Conservation (phyloP, 2,888 invertebrate genomes). For the Oasisia sp. region DNA sequence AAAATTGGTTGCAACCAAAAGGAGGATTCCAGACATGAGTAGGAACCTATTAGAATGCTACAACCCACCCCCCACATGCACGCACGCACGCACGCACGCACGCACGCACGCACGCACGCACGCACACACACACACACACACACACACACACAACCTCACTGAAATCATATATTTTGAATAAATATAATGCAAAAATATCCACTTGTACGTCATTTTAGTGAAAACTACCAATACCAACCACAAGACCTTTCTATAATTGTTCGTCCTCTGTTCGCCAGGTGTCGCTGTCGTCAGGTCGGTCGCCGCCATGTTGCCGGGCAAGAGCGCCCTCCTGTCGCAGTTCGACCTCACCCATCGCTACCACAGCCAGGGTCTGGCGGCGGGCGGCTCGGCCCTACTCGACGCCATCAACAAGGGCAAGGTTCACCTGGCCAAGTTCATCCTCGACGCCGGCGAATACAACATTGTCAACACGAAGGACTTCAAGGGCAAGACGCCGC, state of each 20-base stretch:
- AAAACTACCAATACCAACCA: neutral
- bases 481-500: slow-evolving; percentile 58
- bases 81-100: neutral
- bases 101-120: neutral
- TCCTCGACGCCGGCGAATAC: slow-evolving; percentile 54
- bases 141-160: no score
- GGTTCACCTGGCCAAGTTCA: slow-evolving; percentile 55
- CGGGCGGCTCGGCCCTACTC: slow-evolving; percentile 50
- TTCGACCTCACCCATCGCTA: slow-evolving; percentile 40
- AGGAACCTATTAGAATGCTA: neutral
- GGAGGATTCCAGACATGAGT: neutral
- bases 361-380: slow-evolving; percentile 43
- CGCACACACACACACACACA: no score
- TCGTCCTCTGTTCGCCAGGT: neutral
- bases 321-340: slow-evolving; percentile 25
- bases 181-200: neutral
- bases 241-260: neutral
- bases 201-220: neutral
- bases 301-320: neutral
- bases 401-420: slow-evolving; percentile 58
- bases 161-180: neutral
- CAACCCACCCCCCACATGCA: neutral
- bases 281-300: neutral
- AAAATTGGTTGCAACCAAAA: neutral
- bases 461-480: slow-evolving; percentile 55